phyloP scores from a whole-genome alignment of 2,113 vertebrate genomes.

The Abramis brama region DNA sequence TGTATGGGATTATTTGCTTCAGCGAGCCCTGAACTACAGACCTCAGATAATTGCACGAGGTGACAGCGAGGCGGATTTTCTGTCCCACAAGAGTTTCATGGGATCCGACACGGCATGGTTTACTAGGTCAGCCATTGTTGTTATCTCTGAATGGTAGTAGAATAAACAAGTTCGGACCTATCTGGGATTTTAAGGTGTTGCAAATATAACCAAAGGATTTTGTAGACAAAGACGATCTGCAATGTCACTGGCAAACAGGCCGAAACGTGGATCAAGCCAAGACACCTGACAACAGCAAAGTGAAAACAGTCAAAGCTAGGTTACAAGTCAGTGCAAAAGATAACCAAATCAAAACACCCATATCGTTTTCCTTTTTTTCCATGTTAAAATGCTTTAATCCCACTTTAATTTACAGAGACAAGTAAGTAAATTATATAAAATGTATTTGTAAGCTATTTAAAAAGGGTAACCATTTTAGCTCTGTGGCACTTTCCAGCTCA shows the following conservation, averaged over 20 bases:
- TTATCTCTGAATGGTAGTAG: conserved; percentile 35
- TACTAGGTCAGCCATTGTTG: conserved; percentile 42
- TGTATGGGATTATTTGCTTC: conserved; percentile 53
- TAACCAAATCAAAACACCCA: neutral
- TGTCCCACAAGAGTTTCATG: conserved; percentile 19
- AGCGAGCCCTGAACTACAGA: conserved; percentile 41
- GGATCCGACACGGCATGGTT: conserved; percentile 5
- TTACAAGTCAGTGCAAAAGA: neutral
- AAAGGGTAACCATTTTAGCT: neutral
- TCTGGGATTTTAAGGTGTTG: conserved; percentile 38
- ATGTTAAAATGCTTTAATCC: neutral
- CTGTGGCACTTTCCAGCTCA: neutral
- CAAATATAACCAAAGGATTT: conserved; percentile 37
- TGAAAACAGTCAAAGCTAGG: neutral
- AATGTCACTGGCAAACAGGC: neutral
- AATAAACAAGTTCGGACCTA: conserved; percentile 43
- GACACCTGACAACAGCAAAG: neutral
- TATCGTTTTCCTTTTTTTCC: neutral
- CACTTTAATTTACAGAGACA: neutral
- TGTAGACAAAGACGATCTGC: neutral
- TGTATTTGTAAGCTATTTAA: neutral
- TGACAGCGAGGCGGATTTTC: neutral
- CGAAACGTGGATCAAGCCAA: neutral
- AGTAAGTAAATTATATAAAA: neutral
- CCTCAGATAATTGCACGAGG: conserved; percentile 47